These are phyloP conservation scores for Megamerina dolium DNA, from an alignment of 2,888 invertebrate species.

Conservation along the genomic window DNA sequence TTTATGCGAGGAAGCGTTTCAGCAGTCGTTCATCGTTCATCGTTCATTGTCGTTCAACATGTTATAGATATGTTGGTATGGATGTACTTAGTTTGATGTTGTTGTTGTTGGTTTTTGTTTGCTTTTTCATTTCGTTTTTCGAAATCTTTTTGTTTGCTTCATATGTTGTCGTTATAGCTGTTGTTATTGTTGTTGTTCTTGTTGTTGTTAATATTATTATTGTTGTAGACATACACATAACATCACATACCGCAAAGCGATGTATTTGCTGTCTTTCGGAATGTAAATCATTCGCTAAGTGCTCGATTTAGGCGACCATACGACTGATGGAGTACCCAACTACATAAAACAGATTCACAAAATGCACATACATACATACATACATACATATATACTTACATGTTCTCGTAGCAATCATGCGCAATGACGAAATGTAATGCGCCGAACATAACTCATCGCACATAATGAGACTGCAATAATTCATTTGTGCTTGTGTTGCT, in stretches of 20 bases:
- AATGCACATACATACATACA: conserved; percentile 15
- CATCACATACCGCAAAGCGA: conserved; percentile 45
- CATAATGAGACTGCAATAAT: conserved; percentile 48
- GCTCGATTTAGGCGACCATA: conserved; percentile 46
- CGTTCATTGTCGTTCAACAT: conserved; percentile 12
- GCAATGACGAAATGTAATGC: conserved; percentile 41
- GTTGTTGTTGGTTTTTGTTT: conserved; percentile 11
- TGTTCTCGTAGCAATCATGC: conserved; percentile 9
- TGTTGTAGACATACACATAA: conserved; percentile 30
- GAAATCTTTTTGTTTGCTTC: no score
- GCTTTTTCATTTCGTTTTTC: no score
- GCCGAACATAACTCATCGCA: conserved; percentile 46
- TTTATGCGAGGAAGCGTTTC: conserved; percentile 48
- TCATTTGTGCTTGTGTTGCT: conserved; percentile 27
- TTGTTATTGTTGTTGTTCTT: conserved; percentile 21
- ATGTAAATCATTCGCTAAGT: conserved; percentile 48
- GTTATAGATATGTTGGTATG: conserved; percentile 1
- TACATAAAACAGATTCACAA: no score
- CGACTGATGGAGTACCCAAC: conserved; percentile 13
- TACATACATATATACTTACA: conserved; percentile 1
- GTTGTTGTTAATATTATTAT: conserved; percentile 14
- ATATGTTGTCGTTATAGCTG: conserved; percentile 12
- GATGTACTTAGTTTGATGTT: conserved; percentile 11
- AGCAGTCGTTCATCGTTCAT: conserved; percentile 24
- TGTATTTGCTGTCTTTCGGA: conserved; percentile 47